These are phyloP conservation scores for Dascillus cervinus DNA, from an alignment of 2,888 invertebrate species.

Conservation along the genomic window DNA sequence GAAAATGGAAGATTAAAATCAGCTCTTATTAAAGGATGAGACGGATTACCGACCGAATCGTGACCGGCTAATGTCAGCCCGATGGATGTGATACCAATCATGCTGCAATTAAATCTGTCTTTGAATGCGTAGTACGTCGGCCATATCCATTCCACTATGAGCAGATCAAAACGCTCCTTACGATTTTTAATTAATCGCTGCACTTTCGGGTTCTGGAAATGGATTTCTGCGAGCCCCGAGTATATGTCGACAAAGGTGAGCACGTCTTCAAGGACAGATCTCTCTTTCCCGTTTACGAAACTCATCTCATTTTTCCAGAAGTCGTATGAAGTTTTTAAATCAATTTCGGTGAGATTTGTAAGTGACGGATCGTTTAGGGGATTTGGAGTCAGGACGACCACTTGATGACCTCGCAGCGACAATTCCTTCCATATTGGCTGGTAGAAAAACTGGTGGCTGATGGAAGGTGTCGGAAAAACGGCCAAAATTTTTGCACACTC, in stretches of 20 bases:
- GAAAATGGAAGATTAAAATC: conserved; percentile 25
- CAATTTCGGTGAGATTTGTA: conserved; percentile 39
- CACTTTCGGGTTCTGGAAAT: conserved; percentile 24
- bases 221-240: background rate
- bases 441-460: conserved; percentile 45
- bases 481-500: conserved; percentile 38
- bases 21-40: conserved; percentile 33
- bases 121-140: conserved; percentile 28
- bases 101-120: conserved; percentile 32
- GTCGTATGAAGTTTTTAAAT: conserved; percentile 33
- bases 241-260: background rate
- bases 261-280: background rate
- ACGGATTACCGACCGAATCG: conserved; percentile 30
- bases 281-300: background rate
- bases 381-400: conserved; percentile 41
- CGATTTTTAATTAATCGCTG: conserved; percentile 29
- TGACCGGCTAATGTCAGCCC: conserved; percentile 27
- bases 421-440: conserved; percentile 42
- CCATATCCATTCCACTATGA: conserved; percentile 30
- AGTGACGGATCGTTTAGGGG: conserved; percentile 37
- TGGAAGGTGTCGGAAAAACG: conserved; percentile 40
- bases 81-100: conserved; percentile 33
- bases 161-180: conserved; percentile 30
- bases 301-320: conserved; percentile 2
- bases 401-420: conserved; percentile 42